Base-by-base conservation (phyloP, 2,888 invertebrate genomes). In the Caenorhabditis uteleia region DNA sequence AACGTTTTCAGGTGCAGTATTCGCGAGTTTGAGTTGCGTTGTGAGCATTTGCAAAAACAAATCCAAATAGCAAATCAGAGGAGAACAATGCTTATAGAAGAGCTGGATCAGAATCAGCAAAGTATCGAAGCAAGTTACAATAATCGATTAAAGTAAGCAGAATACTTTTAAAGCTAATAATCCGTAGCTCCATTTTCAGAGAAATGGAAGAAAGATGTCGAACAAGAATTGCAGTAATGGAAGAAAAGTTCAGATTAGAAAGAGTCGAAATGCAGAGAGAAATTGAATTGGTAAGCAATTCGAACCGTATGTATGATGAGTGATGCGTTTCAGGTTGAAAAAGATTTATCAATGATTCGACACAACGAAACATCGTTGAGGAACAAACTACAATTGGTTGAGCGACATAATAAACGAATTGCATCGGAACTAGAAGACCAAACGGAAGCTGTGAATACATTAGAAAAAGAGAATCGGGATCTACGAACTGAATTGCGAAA, bases 61-160 rank as follows among this genome's bases (percentile, higher is more conserved):
- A 67, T 75, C 10, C 71, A 74, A 34, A 56, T 74, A 29, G 75
- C 75, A 6, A 74, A 75, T 53, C 75, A 74, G 42, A 54, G 75
- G 21, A 38, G 75, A 43, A 69, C 70, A 10, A 45, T 75, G 50
- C 57, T 75, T n/a, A 71, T 75, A 2, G 75, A 75, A 58, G 75
- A 75, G 51, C 49, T 75, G 12, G 75, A 75, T 31, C 70, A 74
- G 31, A 75, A 74, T 39, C 75, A 75, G 43, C 58, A 68, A 45
- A 68, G 68, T 49, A 74, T 75, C 42, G 75, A 75, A 48, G 71
- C 71, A 26, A 67, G 71, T 29, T 75, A 71, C 46, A 72, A 75
- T 34, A 66, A 66, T 56, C 36, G 70, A 45, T 39, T 73, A 27
- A 54, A 62, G 75, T 66, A 56, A 47, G 49, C 33, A 51, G 40